Evolutionary conservation across 2,888 invertebrate genomes (phyloP).

Genomic region (Mythimna ferrago): DNA sequence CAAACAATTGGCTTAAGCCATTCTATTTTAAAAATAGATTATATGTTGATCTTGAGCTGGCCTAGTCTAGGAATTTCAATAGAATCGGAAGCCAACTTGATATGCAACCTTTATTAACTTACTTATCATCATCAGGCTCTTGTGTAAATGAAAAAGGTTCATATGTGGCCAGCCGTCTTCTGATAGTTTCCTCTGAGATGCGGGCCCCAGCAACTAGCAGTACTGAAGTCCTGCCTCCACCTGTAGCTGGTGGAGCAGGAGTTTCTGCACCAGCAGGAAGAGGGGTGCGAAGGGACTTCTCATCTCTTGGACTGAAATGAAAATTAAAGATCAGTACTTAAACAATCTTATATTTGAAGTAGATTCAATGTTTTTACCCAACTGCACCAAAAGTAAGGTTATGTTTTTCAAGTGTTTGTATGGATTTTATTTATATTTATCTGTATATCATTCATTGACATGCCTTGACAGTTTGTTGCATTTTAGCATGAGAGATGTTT

Average conservation of each 20-base stretch:
- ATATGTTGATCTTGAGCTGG: neutral
- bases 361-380: too few species aligned
- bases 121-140: slow-evolving; percentile 86
- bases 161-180: slow-evolving; percentile 81
- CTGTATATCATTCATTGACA: too few species aligned
- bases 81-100: neutral
- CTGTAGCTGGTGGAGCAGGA: slow-evolving; percentile 64
- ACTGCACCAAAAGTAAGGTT: too few species aligned
- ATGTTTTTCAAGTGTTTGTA: too few species aligned
- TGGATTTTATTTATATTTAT: too few species aligned
- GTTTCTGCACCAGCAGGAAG: slow-evolving; percentile 70
- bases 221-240: slow-evolving; percentile 73
- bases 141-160: slow-evolving; percentile 85
- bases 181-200: slow-evolving; percentile 85
- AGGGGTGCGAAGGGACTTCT: slow-evolving; percentile 73
- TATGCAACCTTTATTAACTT: slow-evolving; percentile 53
- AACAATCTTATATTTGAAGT: too few species aligned
- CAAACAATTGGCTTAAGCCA: neutral
- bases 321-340: neutral
- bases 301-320: slow-evolving; percentile 74
- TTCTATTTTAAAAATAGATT: too few species aligned
- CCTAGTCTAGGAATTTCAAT: neutral
- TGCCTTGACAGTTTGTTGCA: too few species aligned
- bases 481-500: too few species aligned
- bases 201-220: slow-evolving; percentile 80